These are phyloP conservation scores for Chymomyza fuscimana DNA, from an alignment of 2,888 invertebrate genomes.

Conservation along the genomic window DNA sequence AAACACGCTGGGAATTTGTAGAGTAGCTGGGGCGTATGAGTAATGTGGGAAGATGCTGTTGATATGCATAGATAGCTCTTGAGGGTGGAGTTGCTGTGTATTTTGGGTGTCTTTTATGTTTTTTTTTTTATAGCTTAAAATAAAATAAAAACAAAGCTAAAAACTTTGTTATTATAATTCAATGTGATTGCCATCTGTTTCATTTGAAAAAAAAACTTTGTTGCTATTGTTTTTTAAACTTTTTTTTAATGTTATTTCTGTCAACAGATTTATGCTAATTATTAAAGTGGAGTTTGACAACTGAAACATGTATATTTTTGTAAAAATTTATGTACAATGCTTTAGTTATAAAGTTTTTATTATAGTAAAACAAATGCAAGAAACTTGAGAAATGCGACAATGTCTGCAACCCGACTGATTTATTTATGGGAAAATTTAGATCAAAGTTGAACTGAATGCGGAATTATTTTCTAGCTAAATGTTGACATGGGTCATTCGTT, in stretches of 20 bases:
- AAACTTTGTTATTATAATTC: not conserved
- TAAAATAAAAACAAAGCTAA: not conserved
- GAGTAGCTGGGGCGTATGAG: slow-evolving; percentile 32
- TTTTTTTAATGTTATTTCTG: not conserved
- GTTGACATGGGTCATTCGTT: not conserved
- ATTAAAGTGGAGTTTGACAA: not conserved
- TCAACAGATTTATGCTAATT: not conserved
- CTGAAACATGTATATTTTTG: not conserved
- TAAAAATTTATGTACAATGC: not conserved
- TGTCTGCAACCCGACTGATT: not conserved
- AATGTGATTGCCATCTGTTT: not conserved
- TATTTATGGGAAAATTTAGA: not conserved
- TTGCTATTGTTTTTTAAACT: not conserved
- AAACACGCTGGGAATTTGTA: slow-evolving; percentile 4
- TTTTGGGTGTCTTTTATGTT: not conserved
- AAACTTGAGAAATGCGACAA: too few relatives aligned
- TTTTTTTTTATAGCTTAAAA: not conserved
- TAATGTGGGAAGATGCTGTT: slow-evolving; percentile 54
- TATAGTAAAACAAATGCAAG: too few relatives aligned
- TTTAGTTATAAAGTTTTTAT: not conserved
- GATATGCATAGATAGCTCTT: not conserved
- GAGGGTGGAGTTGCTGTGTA: slow-evolving; percentile 30
- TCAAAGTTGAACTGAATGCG: not conserved
- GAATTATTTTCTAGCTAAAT: not conserved
- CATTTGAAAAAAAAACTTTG: not conserved